A percentile compares a stretch with the other conserved stretches of the same genome.
These are phyloP conservation scores for Sardinella longiceps DNA, from an alignment of 2,797 vertebrate genomes.

Conservation along the genomic window DNA sequence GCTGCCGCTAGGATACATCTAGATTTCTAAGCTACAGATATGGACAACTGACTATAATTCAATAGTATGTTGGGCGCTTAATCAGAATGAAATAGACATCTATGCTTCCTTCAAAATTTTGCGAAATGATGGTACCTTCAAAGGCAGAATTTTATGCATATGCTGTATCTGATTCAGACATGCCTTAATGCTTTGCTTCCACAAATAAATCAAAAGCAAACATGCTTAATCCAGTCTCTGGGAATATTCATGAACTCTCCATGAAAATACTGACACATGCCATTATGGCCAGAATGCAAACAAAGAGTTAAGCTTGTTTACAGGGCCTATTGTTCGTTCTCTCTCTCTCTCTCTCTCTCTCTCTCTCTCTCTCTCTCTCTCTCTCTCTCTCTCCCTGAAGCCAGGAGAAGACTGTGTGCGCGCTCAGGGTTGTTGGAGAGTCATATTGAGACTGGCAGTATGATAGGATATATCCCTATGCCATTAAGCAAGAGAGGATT, in stretches of 20 bases:
- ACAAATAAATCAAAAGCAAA: neutral
- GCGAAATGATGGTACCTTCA: no score
- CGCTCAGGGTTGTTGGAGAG: neutral
- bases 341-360: neutral
- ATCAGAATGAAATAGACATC: no score
- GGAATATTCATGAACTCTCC: neutral
- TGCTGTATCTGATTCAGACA: no score
- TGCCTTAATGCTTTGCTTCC: no score
- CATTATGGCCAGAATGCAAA: neutral
- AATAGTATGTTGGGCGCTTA: no score
- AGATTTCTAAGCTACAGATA: no score
- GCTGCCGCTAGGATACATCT: no score
- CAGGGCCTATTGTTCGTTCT: neutral
- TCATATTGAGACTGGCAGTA: neutral
- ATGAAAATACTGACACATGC: neutral
- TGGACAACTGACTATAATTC: no score
- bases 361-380: neutral
- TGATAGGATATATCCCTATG: neutral
- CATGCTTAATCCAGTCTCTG: slow-evolving; percentile 1
- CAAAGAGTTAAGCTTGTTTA: neutral
- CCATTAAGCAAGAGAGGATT: neutral
- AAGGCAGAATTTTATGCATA: no score
- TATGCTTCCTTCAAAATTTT: no score
- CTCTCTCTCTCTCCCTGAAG: neutral
- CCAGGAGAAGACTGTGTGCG: no score